These are phyloP conservation scores for Caenorhabditis sp. DNA, from an alignment of 2,888 invertebrate genomes.

Conservation along the genomic window DNA sequence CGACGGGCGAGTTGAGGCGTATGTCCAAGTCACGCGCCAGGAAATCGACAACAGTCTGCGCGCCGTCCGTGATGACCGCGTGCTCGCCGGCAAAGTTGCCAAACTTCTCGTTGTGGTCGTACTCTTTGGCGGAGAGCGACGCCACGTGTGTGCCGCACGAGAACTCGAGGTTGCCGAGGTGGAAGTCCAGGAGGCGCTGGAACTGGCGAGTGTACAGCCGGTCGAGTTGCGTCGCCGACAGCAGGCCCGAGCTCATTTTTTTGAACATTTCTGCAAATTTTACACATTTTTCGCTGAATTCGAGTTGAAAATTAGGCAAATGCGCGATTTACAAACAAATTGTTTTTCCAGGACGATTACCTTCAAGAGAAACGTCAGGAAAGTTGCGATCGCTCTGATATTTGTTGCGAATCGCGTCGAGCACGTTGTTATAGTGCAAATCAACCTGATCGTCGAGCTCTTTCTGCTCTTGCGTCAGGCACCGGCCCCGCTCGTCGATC, in stretches of 20 bases:
- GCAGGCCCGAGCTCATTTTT: conserved; percentile 20
- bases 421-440: conserved; percentile 52
- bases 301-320: neutral
- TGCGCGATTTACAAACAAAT: neutral
- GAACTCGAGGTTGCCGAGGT: conserved; percentile 81
- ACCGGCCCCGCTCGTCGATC: conserved; percentile 39
- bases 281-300: no score
- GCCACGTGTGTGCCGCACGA: conserved; percentile 80
- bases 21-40: conserved; percentile 80
- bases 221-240: conserved; percentile 25
- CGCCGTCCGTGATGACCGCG: conserved; percentile 80
- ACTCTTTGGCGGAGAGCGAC: conserved; percentile 72
- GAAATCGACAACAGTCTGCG: conserved; percentile 71
- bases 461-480: conserved; percentile 14
- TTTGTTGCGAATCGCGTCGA: conserved; percentile 51
- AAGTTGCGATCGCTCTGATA: conserved; percentile 22
- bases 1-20: conserved; percentile 78
- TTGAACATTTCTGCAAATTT: conserved; percentile 55
- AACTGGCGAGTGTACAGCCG: conserved; percentile 24
- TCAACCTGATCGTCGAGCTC: conserved; percentile 52
- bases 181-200: conserved; percentile 79
- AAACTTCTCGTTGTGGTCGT: conserved; percentile 81
- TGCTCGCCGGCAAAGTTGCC: conserved; percentile 81
- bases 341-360: conserved; percentile 1
- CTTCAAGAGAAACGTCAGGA: conserved; percentile 32